Evolutionary conservation across 2,797 vertebrate species (phyloP).

Genomic region (Limnodromus scolopaceus): DNA sequence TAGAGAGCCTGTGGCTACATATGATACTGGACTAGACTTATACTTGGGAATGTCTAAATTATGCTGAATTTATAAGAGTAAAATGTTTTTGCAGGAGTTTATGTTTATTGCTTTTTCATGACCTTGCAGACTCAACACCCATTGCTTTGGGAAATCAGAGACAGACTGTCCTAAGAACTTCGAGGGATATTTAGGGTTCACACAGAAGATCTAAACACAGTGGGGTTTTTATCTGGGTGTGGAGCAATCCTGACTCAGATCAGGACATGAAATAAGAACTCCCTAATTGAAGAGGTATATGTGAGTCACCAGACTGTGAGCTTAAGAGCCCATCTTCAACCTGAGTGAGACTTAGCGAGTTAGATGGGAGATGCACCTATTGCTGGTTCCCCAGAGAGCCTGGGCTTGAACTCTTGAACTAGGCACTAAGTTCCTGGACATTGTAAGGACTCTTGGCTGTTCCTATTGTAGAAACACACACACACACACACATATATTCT

Average conservation of each 20-base stretch:
- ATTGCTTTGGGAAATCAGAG: neutral
- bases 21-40: neutral
- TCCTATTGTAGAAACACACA: neutral
- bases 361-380: neutral
- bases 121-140: neutral
- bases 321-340: neutral
- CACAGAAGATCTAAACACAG: neutral
- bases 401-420: neutral
- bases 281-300: neutral
- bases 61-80: neutral
- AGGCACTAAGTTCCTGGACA: neutral
- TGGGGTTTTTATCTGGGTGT: neutral
- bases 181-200: neutral
- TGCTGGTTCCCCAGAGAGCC: neutral
- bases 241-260: neutral
- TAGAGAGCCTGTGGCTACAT: neutral
- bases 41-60: neutral
- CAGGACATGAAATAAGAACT: neutral
- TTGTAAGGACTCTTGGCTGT: neutral
- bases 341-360: neutral
- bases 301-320: neutral
- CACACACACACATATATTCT: neutral
- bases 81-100: neutral
- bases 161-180: neutral
- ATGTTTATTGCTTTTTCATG: neutral